Evolutionary conservation across 2,888 invertebrate species (phyloP), one percentile per base, ranked within the genome.

Genomic region (Andrena hattorfiana): DNA sequence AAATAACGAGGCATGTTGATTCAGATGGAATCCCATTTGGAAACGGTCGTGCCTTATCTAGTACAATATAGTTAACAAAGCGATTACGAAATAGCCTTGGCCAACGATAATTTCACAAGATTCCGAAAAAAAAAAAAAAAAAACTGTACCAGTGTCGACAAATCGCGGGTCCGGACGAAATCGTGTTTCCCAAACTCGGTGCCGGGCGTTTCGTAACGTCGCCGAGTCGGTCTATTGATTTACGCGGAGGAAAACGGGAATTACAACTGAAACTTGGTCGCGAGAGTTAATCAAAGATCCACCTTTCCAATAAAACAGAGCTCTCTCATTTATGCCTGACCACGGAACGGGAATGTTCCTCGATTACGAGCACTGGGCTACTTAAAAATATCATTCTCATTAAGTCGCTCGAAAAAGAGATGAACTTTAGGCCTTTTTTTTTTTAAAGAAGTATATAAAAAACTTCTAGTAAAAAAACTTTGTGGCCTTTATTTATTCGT

Each of bases 261-360:
- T 78, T 67, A 67, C 51, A 74, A 51, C 74, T 54, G 77, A 67
- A 74, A 78, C 20, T 62, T 67, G 32, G 74, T 78, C 60, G 51
- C n/a, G 8, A 28, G 32, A 67, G 42, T 74, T 16, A 62, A 42
- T 35, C 35, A 49, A 26, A 74, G 20, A 66, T 20, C 5, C 28
- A 16, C 30, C 26, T 67, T 59, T 42, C 16, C 35, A 49, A n/a
- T 35, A 23, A 42, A 42, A 66, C 66, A 20, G 49, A 8, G 49
- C 3, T 42, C 42, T 20, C 23, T n/a, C 51, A 13, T 16, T 72
- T 59, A 10, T 23, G 6, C 7, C 23, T 23, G 23, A 5, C 26
- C n/a, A 13, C 32, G n/a, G 8, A 62, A 3, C 32, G 20, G 32
- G 16, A 30, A 20, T 62, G 30, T 60, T 60, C 20, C 7, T 8